Conservation (phyloP, 1,140 invertebrate species). For the Schlechtendalia chinensis region DNA sequence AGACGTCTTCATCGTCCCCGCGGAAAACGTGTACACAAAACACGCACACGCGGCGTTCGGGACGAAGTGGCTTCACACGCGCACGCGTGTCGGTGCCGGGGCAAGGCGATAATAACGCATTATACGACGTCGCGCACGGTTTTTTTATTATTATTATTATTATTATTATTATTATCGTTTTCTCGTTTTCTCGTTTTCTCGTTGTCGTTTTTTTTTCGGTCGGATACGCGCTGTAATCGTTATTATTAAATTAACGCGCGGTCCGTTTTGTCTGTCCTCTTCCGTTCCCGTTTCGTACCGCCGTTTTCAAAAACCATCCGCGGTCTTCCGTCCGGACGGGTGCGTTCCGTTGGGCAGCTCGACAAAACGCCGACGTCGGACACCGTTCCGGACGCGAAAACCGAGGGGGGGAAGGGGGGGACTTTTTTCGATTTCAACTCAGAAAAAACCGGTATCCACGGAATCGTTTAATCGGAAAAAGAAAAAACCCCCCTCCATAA, state of each 20-base stretch:
- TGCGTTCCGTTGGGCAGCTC: no score
- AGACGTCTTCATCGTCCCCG: slow-evolving; percentile 46
- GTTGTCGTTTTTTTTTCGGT: background rate
- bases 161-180: no score
- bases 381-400: no score
- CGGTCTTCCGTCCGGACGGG: no score
- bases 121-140: background rate
- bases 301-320: background rate
- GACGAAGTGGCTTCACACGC: slow-evolving; percentile 36
- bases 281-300: no score
- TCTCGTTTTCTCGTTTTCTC: background rate
- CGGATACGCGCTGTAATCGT: slow-evolving; percentile 36
- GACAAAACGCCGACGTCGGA: no score
- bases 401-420: no score
- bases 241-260: slow-evolving; percentile 44
- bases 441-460: no score
- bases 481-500: no score
- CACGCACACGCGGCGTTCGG: slow-evolving; percentile 32
- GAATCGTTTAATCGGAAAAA: background rate
- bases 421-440: background rate
- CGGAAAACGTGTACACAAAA: background rate
- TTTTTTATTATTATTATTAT: no score
- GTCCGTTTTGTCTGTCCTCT: no score
- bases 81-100: background rate
- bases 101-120: background rate